These are phyloP conservation scores for Archivesica marissinica DNA, from an alignment of 1,140 invertebrate species.

Conservation along the genomic window DNA sequence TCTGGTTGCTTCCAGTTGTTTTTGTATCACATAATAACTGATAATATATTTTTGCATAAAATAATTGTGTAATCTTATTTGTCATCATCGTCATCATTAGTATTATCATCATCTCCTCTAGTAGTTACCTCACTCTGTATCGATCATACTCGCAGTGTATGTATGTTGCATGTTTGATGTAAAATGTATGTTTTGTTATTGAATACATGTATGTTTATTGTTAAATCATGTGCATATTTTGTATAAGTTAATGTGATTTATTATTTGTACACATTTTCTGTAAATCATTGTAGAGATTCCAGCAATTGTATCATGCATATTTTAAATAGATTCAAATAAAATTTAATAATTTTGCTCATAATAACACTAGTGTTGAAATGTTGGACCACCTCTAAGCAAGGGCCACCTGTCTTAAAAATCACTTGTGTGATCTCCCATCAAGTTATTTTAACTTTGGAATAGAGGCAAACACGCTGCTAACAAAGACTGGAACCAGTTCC, in stretches of 20 bases:
- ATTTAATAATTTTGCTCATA: no score
- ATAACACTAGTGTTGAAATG: no score
- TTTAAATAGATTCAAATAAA: constrained; percentile 32
- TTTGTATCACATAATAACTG: not conserved
- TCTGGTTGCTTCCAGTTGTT: constrained; percentile 6
- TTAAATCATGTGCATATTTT: not conserved
- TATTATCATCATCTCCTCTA: not conserved
- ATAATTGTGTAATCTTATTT: no score
- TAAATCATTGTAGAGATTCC: constrained; percentile 33
- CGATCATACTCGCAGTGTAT: not conserved
- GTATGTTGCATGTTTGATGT: not conserved
- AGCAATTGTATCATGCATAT: constrained; percentile 37
- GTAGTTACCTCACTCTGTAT: not conserved
- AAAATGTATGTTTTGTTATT: constrained; percentile 16
- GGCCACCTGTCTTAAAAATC: no score
- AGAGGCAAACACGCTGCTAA: no score
- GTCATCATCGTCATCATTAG: not conserved
- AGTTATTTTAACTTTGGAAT: no score
- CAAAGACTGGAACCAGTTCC: no score
- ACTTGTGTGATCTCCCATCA: no score
- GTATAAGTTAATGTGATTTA: not conserved
- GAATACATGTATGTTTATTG: constrained; percentile 22
- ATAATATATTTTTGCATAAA: constrained; percentile 27
- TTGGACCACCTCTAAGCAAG: no score
- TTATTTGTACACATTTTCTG: constrained; percentile 5